phyloP scores from a whole-genome alignment of 1,140 invertebrate genomes.

The Kradibia gibbosae region DNA sequence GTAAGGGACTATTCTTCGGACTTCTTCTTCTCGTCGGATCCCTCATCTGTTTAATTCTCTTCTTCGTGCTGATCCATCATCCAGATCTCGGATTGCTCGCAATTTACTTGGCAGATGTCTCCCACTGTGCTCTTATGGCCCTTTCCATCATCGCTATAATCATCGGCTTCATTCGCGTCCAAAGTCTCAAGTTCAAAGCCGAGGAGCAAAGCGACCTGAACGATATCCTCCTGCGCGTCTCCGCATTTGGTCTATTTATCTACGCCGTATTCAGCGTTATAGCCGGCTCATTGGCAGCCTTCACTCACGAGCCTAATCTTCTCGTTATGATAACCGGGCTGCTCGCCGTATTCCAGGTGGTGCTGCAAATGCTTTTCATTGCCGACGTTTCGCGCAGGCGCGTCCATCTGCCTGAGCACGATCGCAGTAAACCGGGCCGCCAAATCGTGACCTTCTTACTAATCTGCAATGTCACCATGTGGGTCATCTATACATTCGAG shows the following conservation, averaged over 20 bases:
- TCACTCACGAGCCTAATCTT: slow-evolving; percentile 88
- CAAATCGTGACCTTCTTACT: slow-evolving; percentile 96
- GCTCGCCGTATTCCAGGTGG: slow-evolving; percentile 89
- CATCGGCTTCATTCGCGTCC: slow-evolving; percentile 88
- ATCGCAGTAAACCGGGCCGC: slow-evolving; percentile 92
- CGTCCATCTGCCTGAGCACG: slow-evolving; percentile 92
- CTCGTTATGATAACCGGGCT: slow-evolving; percentile 91
- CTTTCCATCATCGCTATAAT: slow-evolving; percentile 91
- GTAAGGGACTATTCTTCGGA: slow-evolving; percentile 94
- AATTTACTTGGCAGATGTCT: slow-evolving; percentile 91
- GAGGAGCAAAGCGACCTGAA: slow-evolving; percentile 91
- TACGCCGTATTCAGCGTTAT: slow-evolving; percentile 95
- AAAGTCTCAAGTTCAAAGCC: slow-evolving; percentile 88
- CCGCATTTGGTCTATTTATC: slow-evolving; percentile 91
- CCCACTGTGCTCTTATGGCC: slow-evolving; percentile 89
- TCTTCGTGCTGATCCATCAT: slow-evolving; percentile 93
- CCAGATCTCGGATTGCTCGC: slow-evolving; percentile 85
- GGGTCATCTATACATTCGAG: slow-evolving; percentile 97
- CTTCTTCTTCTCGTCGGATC: slow-evolving; percentile 91
- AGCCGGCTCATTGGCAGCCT: slow-evolving; percentile 86
- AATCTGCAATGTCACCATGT: slow-evolving; percentile 96
- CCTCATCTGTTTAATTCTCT: slow-evolving; percentile 92
- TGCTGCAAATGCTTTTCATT: slow-evolving; percentile 94
- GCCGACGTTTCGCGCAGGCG: slow-evolving; percentile 92
- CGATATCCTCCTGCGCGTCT: slow-evolving; percentile 91